Percentiles rank a stretch among this genome's conserved stretches.
phyloP scores from a whole-genome alignment of 2,888 invertebrate species.

The Acrobasis repandana region DNA sequence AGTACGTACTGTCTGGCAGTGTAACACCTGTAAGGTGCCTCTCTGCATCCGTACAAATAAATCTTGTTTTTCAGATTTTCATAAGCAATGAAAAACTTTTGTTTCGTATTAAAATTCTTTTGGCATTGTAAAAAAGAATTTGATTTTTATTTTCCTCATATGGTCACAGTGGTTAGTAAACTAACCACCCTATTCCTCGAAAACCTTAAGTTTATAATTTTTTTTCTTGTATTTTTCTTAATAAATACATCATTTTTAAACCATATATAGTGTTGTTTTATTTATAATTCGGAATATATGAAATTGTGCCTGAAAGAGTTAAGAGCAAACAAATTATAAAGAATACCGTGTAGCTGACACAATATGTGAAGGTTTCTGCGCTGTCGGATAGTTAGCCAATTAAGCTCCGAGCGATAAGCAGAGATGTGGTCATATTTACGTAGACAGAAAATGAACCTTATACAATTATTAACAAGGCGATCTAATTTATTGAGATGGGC shows the following conservation, averaged over 20 bases:
- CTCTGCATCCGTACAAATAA: conserved; percentile 30
- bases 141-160: background rate
- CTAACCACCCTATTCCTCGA: conserved; percentile 1
- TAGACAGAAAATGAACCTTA: too few species aligned
- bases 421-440: too few species aligned
- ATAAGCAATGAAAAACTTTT: conserved; percentile 5
- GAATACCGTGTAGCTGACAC: too few species aligned
- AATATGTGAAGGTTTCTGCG: too few species aligned
- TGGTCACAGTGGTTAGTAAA: background rate
- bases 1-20: conserved; percentile 31
- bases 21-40: conserved; percentile 30
- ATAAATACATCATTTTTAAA: background rate
- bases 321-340: too few species aligned
- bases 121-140: background rate
- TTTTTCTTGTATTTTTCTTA: background rate
- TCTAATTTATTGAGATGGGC: too few species aligned
- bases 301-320: background rate
- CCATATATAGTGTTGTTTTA: background rate
- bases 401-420: too few species aligned
- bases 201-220: background rate
- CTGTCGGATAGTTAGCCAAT: too few species aligned
- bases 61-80: conserved; percentile 25
- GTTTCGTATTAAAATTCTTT: background rate
- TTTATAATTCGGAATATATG: background rate
- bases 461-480: too few species aligned